Conservation (phyloP, 2,797 vertebrate species). For the Xyrichtys novacula region DNA sequence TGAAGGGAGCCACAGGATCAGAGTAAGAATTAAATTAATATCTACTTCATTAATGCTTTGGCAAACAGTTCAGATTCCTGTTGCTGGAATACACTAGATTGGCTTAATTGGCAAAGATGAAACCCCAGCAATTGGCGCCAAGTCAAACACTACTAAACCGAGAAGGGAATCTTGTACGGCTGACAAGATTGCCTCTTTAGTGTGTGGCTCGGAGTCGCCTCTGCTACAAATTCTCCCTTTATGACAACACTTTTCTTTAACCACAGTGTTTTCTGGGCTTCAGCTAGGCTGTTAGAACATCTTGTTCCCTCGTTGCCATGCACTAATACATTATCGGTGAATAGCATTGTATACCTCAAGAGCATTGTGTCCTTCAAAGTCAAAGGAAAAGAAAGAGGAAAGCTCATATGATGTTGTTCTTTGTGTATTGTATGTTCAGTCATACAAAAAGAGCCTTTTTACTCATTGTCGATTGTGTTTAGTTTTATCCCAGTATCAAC, state of each 20-base stretch:
- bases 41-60: conserved; percentile 66
- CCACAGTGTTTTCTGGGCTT: conserved; percentile 43
- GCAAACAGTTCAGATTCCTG: conserved; percentile 45
- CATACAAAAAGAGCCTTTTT: conserved; percentile 31
- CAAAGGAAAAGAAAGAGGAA: conserved; percentile 40
- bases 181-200: conserved; percentile 61
- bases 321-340: conserved; percentile 60
- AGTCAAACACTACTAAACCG: conserved; percentile 67
- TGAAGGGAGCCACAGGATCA: conserved; percentile 29
- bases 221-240: conserved; percentile 46
- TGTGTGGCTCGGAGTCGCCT: conserved; percentile 47
- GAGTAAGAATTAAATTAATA: conserved; percentile 55
- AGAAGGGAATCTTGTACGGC: conserved; percentile 59
- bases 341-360: conserved; percentile 51
- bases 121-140: conserved; percentile 57
- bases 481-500: background rate
- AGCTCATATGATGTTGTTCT: conserved; percentile 20
- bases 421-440: conserved; percentile 37
- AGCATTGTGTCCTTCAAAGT: conserved; percentile 56
- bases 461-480: conserved; percentile 33
- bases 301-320: conserved; percentile 54
- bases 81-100: conserved; percentile 61
- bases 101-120: conserved; percentile 72
- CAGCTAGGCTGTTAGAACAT: conserved; percentile 52
- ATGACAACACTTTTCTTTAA: conserved; percentile 48